Percentiles rank a stretch among this genome's conserved stretches.
These are phyloP conservation scores for Drosophila sulfurigaster DNA, from an alignment of 1,140 invertebrate genomes.

Conservation along the genomic window DNA sequence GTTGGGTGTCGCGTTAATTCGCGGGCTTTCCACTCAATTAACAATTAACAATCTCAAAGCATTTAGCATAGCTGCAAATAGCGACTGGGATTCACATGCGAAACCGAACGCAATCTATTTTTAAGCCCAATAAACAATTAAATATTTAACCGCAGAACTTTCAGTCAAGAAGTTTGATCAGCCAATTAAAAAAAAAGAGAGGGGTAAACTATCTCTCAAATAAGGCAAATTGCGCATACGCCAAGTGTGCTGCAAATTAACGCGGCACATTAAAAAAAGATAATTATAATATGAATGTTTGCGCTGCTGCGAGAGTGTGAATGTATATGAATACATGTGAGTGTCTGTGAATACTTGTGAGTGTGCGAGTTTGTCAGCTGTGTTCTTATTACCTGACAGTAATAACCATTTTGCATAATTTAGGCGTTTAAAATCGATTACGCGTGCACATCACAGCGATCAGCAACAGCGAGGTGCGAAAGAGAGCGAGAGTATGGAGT, in stretches of 20 bases:
- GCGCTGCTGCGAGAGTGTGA: background rate
- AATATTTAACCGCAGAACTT: slow-evolving; percentile 30
- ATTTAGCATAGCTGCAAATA: slow-evolving; percentile 35
- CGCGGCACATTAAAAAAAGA: slow-evolving; percentile 18
- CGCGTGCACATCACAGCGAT: slow-evolving; percentile 37
- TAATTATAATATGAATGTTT: slow-evolving; percentile 44
- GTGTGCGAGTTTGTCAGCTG: slow-evolving; percentile 44
- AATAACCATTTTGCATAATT: slow-evolving; percentile 73
- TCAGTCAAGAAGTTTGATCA: slow-evolving; percentile 5
- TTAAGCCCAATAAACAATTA: slow-evolving; percentile 7
- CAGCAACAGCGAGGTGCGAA: background rate
- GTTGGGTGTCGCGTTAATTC: slow-evolving; percentile 22
- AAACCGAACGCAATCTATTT: slow-evolving; percentile 17
- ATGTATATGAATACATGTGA: slow-evolving; percentile 18
- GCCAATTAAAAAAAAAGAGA: slow-evolving; percentile 12
- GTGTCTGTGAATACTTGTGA: too few relatives aligned
- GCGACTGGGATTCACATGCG: slow-evolving; percentile 32
- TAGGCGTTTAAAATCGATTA: slow-evolving; percentile 72
- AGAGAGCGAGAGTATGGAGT: background rate
- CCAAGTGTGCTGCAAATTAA: slow-evolving; percentile 29
- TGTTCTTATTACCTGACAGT: slow-evolving; percentile 23
- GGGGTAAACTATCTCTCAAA: slow-evolving; percentile 1
- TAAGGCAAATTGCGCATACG: slow-evolving; percentile 42
- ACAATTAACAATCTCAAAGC: slow-evolving; percentile 63
- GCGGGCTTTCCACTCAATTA: slow-evolving; percentile 71